phyloP scores from a whole-genome alignment of 2,797 vertebrate species.

The Alauda arvensis region DNA sequence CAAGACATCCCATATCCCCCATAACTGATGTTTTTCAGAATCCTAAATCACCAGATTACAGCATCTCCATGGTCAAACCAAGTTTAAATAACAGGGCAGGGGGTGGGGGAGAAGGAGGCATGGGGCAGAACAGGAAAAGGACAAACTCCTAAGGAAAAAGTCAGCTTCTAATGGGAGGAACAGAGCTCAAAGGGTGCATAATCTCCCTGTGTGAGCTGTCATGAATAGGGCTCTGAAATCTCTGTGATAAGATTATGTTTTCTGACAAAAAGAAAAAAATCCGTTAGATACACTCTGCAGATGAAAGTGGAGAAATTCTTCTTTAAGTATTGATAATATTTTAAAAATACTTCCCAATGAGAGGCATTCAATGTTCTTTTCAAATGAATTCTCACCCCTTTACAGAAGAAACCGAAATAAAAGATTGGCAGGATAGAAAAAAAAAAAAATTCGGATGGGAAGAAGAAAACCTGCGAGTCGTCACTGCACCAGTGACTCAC shows the following conservation, averaged over 20 bases:
- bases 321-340: background rate
- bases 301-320: conserved; percentile 13
- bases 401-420: background rate
- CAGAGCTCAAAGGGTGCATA: background rate
- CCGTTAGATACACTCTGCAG: background rate
- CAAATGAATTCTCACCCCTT: background rate
- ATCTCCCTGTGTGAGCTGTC: background rate
- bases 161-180: background rate
- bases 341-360: background rate
- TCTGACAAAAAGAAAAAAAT: background rate
- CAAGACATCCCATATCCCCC: background rate
- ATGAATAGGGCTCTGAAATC: background rate
- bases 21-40: background rate
- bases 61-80: background rate
- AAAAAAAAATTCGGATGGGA: background rate
- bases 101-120: rapidly evolving
- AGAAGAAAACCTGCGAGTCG: conserved; percentile 38
- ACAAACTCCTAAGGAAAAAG: background rate
- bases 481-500: conserved; percentile 35
- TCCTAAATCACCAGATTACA: background rate
- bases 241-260: conserved; percentile 25
- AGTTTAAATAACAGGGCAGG: background rate
- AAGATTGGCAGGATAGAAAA: background rate
- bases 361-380: background rate
- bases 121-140: background rate